These are phyloP conservation scores for Euwallacea similis DNA, from an alignment of 1,140 invertebrate species.

Conservation along the genomic window DNA sequence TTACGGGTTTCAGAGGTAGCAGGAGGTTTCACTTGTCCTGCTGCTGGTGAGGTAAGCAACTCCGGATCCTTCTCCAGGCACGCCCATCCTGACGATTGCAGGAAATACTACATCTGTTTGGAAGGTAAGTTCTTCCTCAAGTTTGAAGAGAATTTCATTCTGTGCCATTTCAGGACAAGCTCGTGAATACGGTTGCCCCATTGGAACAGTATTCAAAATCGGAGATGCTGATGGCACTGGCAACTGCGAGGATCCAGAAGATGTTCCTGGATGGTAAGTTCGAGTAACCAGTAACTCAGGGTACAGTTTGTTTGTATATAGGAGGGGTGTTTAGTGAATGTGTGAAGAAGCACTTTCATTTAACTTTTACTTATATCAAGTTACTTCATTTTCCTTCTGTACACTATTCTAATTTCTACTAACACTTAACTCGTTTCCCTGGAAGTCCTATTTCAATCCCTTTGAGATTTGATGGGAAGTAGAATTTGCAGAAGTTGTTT, in stretches of 20 bases:
- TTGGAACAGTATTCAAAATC: conserved; percentile 95
- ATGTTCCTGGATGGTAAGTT: conserved; percentile 91
- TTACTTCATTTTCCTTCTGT: background rate
- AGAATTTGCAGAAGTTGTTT: no score
- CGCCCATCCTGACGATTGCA: conserved; percentile 92
- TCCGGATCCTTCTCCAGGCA: conserved; percentile 91
- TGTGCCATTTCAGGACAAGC: conserved; percentile 78
- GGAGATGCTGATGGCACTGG: conserved; percentile 84
- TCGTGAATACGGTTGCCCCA: conserved; percentile 91
- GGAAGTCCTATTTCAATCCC: no score
- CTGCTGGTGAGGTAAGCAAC: conserved; percentile 74
- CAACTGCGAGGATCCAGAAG: conserved; percentile 90
- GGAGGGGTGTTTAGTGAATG: background rate
- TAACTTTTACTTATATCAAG: no score
- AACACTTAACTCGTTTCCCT: background rate
- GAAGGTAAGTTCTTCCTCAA: conserved; percentile 60
- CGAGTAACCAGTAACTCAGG: no score
- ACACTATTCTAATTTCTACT: background rate
- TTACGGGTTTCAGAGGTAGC: conserved; percentile 73
- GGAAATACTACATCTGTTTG: conserved; percentile 93
- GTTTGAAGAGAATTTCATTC: conserved; percentile 1
- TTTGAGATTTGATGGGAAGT: no score
- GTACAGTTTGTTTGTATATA: no score
- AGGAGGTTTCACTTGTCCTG: conserved; percentile 85
- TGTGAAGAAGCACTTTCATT: background rate